Conservation (phyloP, 2,888 invertebrate species). For the Epinotia brunnichana region DNA sequence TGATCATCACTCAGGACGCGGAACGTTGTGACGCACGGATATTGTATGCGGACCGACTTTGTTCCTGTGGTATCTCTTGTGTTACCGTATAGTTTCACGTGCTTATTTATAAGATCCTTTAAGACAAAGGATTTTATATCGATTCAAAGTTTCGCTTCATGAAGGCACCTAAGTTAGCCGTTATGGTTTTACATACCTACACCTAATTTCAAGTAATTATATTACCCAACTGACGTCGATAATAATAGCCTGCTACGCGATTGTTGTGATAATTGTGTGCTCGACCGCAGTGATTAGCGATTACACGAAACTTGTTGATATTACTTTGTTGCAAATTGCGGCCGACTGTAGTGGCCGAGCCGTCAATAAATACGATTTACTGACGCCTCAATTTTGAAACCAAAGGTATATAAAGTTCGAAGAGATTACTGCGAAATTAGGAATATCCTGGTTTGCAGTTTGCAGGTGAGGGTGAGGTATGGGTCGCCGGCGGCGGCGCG, state of each 20-base stretch:
- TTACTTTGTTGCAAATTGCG: slow-evolving; percentile 50
- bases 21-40: too few species aligned
- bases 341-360: slow-evolving; percentile 55
- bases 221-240: slow-evolving; percentile 35
- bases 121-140: not conserved
- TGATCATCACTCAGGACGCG: too few species aligned
- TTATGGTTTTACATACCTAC: slow-evolving; percentile 38
- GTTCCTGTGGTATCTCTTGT: too few species aligned
- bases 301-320: slow-evolving; percentile 59
- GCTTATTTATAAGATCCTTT: too few species aligned
- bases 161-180: slow-evolving; percentile 7
- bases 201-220: slow-evolving; percentile 41
- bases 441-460: slow-evolving; percentile 75
- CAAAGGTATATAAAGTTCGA: slow-evolving; percentile 76
- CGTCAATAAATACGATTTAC: slow-evolving; percentile 76
- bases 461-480: slow-evolving; percentile 78
- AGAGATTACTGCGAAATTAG: slow-evolving; percentile 82
- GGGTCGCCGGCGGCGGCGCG: slow-evolving; percentile 72
- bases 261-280: slow-evolving; percentile 47
- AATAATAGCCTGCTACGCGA: slow-evolving; percentile 36
- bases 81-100: too few species aligned
- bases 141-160: not conserved
- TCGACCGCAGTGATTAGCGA: slow-evolving; percentile 64
- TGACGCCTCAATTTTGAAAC: slow-evolving; percentile 80
- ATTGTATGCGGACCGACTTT: too few species aligned